Evolutionary conservation across 1,140 invertebrate genomes (phyloP), one percentile per base, ranked within the genome.

Genomic region (Ganaspis sp.): DNA sequence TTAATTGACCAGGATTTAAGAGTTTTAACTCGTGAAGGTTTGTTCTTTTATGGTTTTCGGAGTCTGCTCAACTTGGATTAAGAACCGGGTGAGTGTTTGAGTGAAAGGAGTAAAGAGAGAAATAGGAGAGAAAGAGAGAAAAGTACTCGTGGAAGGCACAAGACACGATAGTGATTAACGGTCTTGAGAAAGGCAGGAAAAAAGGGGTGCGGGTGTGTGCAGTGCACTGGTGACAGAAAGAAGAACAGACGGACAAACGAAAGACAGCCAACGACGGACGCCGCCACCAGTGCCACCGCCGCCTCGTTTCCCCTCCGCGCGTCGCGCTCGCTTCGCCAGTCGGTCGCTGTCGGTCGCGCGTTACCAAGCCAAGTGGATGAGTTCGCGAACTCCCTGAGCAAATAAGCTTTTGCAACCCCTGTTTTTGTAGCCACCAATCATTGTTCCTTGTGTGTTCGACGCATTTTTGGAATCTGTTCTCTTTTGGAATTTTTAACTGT

Each of bases 341-440:
- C 81, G 82, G 81, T 85, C 80, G 86, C 81, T 85, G 86, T 87
- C 81, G 83, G 81, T 85, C 80, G 86, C 82, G 86, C 85, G 87
- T 86, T 87, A 81, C 85, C 86, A 84, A 88, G 82, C 85, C 74
- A 83, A 87, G 83, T 88, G 86, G 87, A 87, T 85, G 84, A 85
- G 83, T 84, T 81, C 81, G 85, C 78, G 82, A 82, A 81, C 81
- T 84, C 84, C 81, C 82, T 84, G 79, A 75, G 40, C 58, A 76
- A 76, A 73, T 9, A 23, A 74, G 12, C 70, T n/a, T n/a, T 12
- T 8, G 49, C 38, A 40, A 72, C 38, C 70, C 70, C 69, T 38
- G 17, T 54, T 69, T 69, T n/a, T 37, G 5, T 64, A 69, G 37
- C 26, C 3, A 21, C 15, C 9, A 1, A 11, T 69, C 4, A 19